Evolutionary conservation across 2,113 vertebrate species (phyloP), one percentile per base, ranked within the genome.

Genomic region (Cyrtonyx montezumae): DNA sequence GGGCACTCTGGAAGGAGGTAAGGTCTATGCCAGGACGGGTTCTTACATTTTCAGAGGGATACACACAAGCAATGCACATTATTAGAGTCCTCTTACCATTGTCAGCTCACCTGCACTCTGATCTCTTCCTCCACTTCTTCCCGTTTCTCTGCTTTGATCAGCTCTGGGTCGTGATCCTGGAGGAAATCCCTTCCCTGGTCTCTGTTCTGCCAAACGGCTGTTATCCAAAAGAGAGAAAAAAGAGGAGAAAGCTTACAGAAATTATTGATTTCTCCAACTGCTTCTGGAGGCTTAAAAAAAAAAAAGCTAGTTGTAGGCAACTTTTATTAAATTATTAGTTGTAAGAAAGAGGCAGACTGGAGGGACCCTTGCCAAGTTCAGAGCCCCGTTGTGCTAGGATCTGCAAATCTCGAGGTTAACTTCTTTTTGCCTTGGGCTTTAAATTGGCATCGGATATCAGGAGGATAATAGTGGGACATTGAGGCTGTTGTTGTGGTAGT

Each of bases 91-190:
- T 36, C 22, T 13, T 34, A 32, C 67, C 43, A 26, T 37, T 78
- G 37, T 45, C 9, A 88, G 56, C 83, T 42, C 94, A 98, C 98
- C 98, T 99, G 98, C 62, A 98, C 79, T 93, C 98, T 97, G 93
- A 99, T 96, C 96, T 99, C 98, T 3, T 95, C 79, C 93, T 98
- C 98, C 46, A 99, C 92, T 86, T 98, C 98, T 78, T 96, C 91
- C 65, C 98, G 95, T 32, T 98, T 98, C 89, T 97, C 96, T 65
- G 97, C 97, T 86, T 97, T 98, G 94, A 98, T 97, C 89, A 99
- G 49, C 92, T 98, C 98, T 0, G 94, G 95, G 82, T 99, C 98
- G 6, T 97, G 98, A 75, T 94, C 96, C 88, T 98, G 98, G 66
- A 84, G 65, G 88, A 99, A 98, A 91, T 98, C 98, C 92, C 91